Conservation (phyloP, 2,797 vertebrate species). For the Eulemur rubriventer region DNA sequence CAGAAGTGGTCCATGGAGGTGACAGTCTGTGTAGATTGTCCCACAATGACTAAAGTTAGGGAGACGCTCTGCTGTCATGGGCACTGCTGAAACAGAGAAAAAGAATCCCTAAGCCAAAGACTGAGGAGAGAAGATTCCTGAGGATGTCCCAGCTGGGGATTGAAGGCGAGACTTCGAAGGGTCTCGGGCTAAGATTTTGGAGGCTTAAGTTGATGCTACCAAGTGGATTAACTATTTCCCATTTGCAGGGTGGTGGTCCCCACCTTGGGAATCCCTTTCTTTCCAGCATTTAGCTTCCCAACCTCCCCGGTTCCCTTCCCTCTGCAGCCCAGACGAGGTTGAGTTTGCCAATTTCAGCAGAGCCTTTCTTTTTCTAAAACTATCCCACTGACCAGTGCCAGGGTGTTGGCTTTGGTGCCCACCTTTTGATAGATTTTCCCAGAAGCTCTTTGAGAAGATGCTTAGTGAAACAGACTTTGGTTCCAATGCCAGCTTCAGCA, state of each 20-base stretch:
- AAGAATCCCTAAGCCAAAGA: neutral
- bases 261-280: neutral
- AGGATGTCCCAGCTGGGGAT: too few species aligned
- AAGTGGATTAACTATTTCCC: too few species aligned
- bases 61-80: fast-evolving
- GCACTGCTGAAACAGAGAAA: neutral
- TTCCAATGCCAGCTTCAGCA: neutral
- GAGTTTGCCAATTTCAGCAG: neutral
- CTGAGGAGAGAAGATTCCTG: neutral
- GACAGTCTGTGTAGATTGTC: too few species aligned
- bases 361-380: neutral
- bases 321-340: neutral
- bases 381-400: neutral
- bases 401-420: neutral
- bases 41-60: neutral
- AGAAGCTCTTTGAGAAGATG: neutral
- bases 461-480: neutral
- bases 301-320: neutral
- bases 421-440: neutral
- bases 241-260: too few species aligned
- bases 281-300: neutral
- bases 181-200: neutral
- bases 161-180: too few species aligned
- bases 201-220: neutral
- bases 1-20: neutral